phyloP scores from a whole-genome alignment of 2,797 vertebrate species.

The Crenichthys baileyi region DNA sequence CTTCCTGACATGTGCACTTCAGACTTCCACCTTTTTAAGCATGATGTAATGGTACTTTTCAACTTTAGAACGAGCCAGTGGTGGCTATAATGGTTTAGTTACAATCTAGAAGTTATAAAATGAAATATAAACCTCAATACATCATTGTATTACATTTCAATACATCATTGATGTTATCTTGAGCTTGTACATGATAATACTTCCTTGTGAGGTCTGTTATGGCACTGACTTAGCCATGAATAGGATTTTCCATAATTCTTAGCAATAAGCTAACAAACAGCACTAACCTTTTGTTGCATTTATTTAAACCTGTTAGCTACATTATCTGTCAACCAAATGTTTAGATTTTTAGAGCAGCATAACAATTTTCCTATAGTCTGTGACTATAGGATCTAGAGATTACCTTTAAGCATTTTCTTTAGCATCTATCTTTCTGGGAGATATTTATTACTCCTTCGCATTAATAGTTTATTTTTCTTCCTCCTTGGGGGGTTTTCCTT shows the following conservation, averaged over 20 bases:
- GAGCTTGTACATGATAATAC: neutral
- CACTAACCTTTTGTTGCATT: neutral
- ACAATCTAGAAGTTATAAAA: neutral
- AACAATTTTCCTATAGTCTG: neutral
- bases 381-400: neutral
- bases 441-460: neutral
- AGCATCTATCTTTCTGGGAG: neutral
- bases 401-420: neutral
- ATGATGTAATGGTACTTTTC: too few relatives aligned
- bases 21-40: too few relatives aligned
- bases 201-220: neutral
- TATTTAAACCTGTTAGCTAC: too few relatives aligned
- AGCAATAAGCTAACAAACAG: neutral
- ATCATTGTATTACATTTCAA: too few relatives aligned
- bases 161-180: too few relatives aligned
- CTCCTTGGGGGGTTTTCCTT: neutral
- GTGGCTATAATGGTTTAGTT: neutral
- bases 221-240: neutral
- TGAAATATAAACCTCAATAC: neutral
- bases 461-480: neutral
- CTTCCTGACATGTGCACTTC: neutral
- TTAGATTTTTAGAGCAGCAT: neutral
- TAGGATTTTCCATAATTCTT: neutral
- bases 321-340: neutral
- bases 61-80: neutral